Percentiles rank a stretch among this genome's conserved stretches.
These are phyloP conservation scores for Protaetia brevitarsis DNA, from an alignment of 1,140 invertebrate species.

Conservation along the genomic window DNA sequence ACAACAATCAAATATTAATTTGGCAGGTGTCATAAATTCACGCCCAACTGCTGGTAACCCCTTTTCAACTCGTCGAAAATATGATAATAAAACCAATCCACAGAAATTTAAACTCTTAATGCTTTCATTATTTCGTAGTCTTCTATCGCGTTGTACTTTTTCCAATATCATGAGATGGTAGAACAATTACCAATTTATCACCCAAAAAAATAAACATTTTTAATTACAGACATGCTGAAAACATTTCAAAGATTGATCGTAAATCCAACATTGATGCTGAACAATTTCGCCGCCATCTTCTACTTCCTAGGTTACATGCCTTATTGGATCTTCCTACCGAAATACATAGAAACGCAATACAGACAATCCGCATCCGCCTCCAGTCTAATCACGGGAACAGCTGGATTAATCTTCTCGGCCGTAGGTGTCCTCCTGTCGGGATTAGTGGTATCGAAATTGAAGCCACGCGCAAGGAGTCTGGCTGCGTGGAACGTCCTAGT, in stretches of 20 bases:
- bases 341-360: slow-evolving; percentile 75
- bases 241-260: slow-evolving; percentile 61
- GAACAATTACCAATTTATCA: too few species aligned
- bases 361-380: slow-evolving; percentile 68
- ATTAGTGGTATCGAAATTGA: slow-evolving; percentile 64
- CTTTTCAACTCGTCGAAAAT: too few species aligned
- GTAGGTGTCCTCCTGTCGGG: slow-evolving; percentile 69
- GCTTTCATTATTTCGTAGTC: too few species aligned
- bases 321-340: slow-evolving; percentile 74
- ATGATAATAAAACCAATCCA: too few species aligned
- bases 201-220: neutral
- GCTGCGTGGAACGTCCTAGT: slow-evolving; percentile 72
- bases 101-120: too few species aligned
- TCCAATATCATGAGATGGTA: too few species aligned
- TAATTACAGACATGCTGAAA: slow-evolving; percentile 56
- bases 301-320: slow-evolving; percentile 71
- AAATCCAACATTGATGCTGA: slow-evolving; percentile 67
- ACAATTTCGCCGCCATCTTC: slow-evolving; percentile 65
- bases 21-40: too few species aligned
- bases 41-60: too few species aligned
- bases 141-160: too few species aligned
- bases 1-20: too few species aligned
- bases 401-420: slow-evolving; percentile 69
- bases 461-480: slow-evolving; percentile 64
- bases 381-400: slow-evolving; percentile 65